Conservation (phyloP, 1,140 invertebrate genomes). For the Diprion similis region DNA sequence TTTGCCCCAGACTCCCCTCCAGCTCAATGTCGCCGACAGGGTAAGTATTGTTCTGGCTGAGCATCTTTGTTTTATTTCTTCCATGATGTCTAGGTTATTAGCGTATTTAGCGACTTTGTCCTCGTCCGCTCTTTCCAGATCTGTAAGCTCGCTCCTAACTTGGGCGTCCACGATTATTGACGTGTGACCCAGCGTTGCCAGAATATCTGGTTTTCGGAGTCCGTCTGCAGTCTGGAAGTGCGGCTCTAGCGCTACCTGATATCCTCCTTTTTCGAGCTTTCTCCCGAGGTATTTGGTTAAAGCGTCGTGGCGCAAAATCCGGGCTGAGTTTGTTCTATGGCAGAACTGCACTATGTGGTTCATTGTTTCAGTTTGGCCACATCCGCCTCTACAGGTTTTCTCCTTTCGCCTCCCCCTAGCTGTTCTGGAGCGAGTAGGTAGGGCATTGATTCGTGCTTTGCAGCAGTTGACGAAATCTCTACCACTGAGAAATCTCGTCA, state of each 20-base stretch:
- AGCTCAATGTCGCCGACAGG: no score
- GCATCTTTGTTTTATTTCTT: no score
- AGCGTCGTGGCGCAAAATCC: slow-evolving; percentile 35
- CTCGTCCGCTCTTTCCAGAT: not conserved
- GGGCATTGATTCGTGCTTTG: slow-evolving; percentile 29
- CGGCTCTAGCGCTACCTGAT: slow-evolving; percentile 19
- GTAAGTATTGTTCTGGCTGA: no score
- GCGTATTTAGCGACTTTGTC: not conserved
- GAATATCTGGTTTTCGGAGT: slow-evolving; percentile 19
- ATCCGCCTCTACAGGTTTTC: slow-evolving; percentile 33
- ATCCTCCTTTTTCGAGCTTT: not conserved
- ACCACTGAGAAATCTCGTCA: slow-evolving; percentile 25
- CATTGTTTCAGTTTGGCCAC: slow-evolving; percentile 28
- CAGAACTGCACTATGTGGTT: slow-evolving; percentile 38
- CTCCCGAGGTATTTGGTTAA: slow-evolving; percentile 16
- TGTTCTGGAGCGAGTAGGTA: slow-evolving; percentile 29
- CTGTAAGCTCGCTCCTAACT: slow-evolving; percentile 3
- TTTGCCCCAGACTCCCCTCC: no score
- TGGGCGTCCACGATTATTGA: slow-evolving; percentile 19
- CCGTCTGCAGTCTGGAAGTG: slow-evolving; percentile 1
- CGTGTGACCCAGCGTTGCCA: not conserved
- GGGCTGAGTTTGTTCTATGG: slow-evolving; percentile 24
- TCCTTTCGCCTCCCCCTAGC: slow-evolving; percentile 21
- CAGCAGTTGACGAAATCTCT: slow-evolving; percentile 29
- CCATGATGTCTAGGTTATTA: no score